phyloP scores from a whole-genome alignment of 2,888 invertebrate species.

The Tetheella fluctuosa region DNA sequence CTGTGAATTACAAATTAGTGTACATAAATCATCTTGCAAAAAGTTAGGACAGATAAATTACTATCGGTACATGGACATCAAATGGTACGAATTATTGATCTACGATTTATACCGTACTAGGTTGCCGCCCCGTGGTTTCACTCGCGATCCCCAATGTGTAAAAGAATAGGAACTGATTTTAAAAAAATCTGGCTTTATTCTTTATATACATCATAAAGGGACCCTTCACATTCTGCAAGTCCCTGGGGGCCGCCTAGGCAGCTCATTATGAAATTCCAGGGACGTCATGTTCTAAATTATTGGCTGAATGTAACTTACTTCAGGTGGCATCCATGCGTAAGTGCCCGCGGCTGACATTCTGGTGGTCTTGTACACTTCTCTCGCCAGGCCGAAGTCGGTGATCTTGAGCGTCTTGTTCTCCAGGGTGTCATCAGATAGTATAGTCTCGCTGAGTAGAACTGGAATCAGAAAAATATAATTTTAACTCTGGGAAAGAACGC shows the following conservation, averaged over 20 bases:
- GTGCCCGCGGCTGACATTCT: slow-evolving; percentile 99
- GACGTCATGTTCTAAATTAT: too few relatives aligned
- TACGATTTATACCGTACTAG: too few relatives aligned
- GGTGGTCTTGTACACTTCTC: slow-evolving; percentile 98
- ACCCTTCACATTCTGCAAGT: too few relatives aligned
- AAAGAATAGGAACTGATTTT: too few relatives aligned
- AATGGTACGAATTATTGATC: too few relatives aligned
- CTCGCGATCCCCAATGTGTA: too few relatives aligned
- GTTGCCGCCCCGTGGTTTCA: too few relatives aligned
- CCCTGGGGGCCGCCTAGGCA: too few relatives aligned
- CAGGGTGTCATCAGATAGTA: slow-evolving; percentile 91
- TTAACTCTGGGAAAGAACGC: background rate
- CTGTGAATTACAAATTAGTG: background rate
- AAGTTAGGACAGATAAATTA: background rate
- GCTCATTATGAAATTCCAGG: too few relatives aligned
- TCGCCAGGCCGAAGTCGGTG: slow-evolving; percentile 97
- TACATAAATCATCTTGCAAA: background rate
- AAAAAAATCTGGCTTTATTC: too few relatives aligned
- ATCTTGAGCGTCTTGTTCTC: slow-evolving; percentile 97
- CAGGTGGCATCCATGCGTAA: slow-evolving; percentile 99
- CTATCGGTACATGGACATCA: background rate
- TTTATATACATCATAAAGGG: too few relatives aligned
- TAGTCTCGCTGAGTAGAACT: slow-evolving; percentile 93
- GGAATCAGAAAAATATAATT: slow-evolving; percentile 47
- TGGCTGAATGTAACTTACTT: slow-evolving; percentile 89